Percentiles rank a stretch among this genome's conserved stretches.
phyloP scores from a whole-genome alignment of 2,113 vertebrate species.

The Myotis lucifugus region DNA sequence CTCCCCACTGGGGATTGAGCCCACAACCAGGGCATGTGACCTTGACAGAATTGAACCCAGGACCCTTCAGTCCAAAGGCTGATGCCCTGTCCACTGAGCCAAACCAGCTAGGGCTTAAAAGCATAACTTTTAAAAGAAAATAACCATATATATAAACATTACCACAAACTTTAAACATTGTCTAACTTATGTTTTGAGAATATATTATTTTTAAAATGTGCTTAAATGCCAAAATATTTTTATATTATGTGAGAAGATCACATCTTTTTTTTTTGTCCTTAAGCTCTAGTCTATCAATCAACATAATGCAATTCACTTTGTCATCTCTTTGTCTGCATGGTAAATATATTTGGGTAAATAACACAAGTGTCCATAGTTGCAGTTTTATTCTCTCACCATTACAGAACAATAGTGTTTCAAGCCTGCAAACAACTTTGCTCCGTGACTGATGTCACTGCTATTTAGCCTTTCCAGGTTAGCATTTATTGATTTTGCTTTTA shows the following conservation, averaged over 20 bases:
- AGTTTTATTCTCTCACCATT: slow-evolving; percentile 66
- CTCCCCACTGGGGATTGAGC: too few relatives aligned
- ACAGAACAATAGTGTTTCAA: slow-evolving; percentile 67
- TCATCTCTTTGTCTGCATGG: slow-evolving; percentile 30
- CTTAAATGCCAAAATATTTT: not conserved
- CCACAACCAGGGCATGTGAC: too few relatives aligned
- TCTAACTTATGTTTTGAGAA: not conserved
- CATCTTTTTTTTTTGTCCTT: not conserved
- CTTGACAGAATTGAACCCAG: too few relatives aligned
- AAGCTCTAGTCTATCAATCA: not conserved
- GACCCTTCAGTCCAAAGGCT: too few relatives aligned
- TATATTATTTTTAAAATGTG: not conserved
- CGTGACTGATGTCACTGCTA: slow-evolving; percentile 81
- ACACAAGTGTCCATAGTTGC: slow-evolving; percentile 53
- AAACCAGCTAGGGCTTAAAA: not conserved
- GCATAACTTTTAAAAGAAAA: not conserved
- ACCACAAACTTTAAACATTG: not conserved
- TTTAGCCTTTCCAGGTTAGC: slow-evolving; percentile 83
- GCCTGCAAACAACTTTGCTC: slow-evolving; percentile 78
- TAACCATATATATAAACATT: not conserved
- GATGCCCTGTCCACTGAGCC: too few relatives aligned
- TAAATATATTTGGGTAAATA: slow-evolving; percentile 71
- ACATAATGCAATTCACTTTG: slow-evolving; percentile 17
- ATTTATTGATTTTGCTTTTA: slow-evolving; percentile 87
- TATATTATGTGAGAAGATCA: not conserved